A percentile compares a stretch with the other conserved stretches of the same genome.
Evolutionary conservation across 2,113 vertebrate genomes (phyloP).

Genomic region (Nothoprocta perdicaria): DNA sequence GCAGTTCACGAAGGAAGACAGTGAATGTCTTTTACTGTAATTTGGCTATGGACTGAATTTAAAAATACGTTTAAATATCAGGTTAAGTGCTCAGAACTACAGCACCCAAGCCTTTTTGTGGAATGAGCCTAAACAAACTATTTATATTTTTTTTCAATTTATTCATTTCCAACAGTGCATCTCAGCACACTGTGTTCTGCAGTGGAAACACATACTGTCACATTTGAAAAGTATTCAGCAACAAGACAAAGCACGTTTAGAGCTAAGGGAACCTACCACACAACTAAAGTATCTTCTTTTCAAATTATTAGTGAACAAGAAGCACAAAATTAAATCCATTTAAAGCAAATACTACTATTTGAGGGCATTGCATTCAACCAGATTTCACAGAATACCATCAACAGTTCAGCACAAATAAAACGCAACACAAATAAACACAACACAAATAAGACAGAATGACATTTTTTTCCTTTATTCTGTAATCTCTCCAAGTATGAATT

Average conservation of each 20-base stretch:
- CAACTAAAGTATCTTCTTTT: constrained; percentile 12
- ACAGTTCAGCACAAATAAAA: background rate
- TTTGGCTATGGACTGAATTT: background rate
- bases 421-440: too few relatives aligned
- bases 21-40: background rate
- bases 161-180: constrained; percentile 22
- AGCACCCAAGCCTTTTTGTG: background rate
- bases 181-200: constrained; percentile 40
- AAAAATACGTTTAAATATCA: background rate
- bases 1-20: background rate
- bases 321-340: background rate
- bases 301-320: constrained; percentile 22
- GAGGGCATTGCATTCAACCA: constrained; percentile 41
- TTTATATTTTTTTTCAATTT: constrained; percentile 25
- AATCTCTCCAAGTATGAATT: background rate
- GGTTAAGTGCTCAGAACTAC: background rate
- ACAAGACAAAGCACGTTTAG: constrained; percentile 1
- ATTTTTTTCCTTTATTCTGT: constrained; percentile 15
- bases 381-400: constrained; percentile 30
- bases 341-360: constrained; percentile 32
- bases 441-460: constrained; percentile 6
- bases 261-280: background rate
- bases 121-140: background rate
- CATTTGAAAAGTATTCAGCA: constrained; percentile 5
- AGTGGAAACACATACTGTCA: background rate